Conservation (phyloP, 1,140 invertebrate species). For the Mamestra configurata region DNA sequence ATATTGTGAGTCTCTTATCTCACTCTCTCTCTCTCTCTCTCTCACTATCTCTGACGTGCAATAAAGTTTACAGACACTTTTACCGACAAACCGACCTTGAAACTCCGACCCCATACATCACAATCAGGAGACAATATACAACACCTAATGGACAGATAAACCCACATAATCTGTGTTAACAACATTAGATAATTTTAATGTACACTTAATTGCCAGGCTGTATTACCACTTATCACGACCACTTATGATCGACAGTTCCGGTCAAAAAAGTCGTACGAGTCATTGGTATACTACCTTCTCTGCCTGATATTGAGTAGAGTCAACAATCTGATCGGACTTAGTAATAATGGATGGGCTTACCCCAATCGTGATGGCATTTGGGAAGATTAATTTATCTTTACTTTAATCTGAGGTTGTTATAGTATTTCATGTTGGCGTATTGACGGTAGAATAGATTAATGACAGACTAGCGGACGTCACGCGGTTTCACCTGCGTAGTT, state of each 20-base stretch:
- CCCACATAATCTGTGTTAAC: neutral
- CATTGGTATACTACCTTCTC: neutral
- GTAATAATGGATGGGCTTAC: constrained; percentile 6
- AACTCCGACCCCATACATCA: neutral
- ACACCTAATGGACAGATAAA: constrained; percentile 22
- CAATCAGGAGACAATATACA: neutral
- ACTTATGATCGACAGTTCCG: neutral
- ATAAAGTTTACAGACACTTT: no score
- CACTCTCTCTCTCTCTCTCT: no score
- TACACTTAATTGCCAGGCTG: neutral
- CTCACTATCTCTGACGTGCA: no score
- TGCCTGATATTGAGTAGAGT: neutral
- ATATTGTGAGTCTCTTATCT: no score
- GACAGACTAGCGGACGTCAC: no score
- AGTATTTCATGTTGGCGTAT: no score
- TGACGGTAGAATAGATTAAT: no score
- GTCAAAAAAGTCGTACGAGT: constrained; percentile 4
- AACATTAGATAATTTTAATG: constrained; percentile 22
- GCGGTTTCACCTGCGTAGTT: no score
- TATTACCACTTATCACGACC: neutral
- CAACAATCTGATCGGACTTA: constrained; percentile 2
- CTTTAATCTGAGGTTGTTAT: neutral
- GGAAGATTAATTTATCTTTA: neutral
- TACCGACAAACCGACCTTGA: neutral
- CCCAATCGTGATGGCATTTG: neutral